phyloP scores from a whole-genome alignment of 2,797 vertebrate species.

The Scolopax rusticola region DNA sequence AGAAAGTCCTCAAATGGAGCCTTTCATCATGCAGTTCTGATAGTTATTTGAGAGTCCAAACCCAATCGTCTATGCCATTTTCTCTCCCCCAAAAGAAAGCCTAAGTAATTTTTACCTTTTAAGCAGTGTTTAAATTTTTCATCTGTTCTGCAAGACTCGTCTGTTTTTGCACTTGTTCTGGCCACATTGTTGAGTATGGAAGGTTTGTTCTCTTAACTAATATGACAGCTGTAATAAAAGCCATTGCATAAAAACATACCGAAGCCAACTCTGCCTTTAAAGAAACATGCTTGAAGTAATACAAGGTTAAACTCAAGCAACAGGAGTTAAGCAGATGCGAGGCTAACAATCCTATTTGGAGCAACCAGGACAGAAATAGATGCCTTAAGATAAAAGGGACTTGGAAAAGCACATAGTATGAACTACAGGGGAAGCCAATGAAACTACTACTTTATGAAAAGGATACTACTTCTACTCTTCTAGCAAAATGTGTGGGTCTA shows the following conservation, averaged over 20 bases:
- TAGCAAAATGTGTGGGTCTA: not conserved
- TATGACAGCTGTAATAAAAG: not conserved
- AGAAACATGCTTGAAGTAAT: not conserved
- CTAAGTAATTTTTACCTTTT: not conserved
- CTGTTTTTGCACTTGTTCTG: not conserved
- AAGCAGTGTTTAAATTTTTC: not conserved
- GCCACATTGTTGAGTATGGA: too few species aligned
- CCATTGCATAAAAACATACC: not conserved
- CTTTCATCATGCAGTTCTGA: not conserved
- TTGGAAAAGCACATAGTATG: not conserved
- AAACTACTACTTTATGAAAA: not conserved
- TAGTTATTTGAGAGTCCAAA: not conserved
- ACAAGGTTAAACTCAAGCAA: not conserved
- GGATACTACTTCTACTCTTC: not conserved
- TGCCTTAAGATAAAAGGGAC: not conserved
- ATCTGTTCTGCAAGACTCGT: not conserved
- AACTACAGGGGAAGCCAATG: not conserved
- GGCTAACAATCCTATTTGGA: slow-evolving; percentile 31
- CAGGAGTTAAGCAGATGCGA: not conserved
- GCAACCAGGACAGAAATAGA: slow-evolving; percentile 29
- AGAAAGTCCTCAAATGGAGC: not conserved
- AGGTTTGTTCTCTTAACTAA: not conserved
- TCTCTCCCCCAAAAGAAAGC: not conserved
- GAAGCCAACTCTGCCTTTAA: not conserved
- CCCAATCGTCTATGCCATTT: rapidly evolving